Evolutionary conservation across 1,140 invertebrate genomes (phyloP), one percentile per base, ranked within the genome.

Genomic region (Zaprionus capensis): DNA sequence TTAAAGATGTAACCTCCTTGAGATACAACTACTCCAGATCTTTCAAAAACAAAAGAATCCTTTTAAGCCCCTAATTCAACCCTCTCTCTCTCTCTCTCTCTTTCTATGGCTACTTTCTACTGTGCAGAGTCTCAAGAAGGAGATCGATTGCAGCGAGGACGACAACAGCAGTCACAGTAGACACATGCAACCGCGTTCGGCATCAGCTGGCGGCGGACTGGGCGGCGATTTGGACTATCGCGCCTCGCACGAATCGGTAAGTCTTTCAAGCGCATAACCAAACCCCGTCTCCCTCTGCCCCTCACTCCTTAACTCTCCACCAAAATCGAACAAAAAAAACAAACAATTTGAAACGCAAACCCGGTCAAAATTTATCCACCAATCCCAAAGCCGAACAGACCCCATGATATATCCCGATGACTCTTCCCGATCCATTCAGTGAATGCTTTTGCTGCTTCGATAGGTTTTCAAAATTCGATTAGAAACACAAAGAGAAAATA

Each of bases 101-200:
- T 65, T 41, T 38, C 17, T 14, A 26, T 15, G 17, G 34, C 14
- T 11, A 5, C 20, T 0, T 28, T 41, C 14, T 14, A 20, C 17
- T 31, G 94, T 95, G 51, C 94, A 97, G 97, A 97, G 96, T 49
- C 93, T 97, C 83, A 97, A 97, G 92, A 97, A 97, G 94, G 97
- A 97, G 95, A 95, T 96, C 79, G 96, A 97, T 91, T 97, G 96
- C 92, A 94, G 95, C 84, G 94, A 94, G 79, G 94, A 94, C 78
- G 96, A 97, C 82, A 96, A 97, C 70, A 96, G 91, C 78, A 92
- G 84, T 73, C 85, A 88, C 82, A 92, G 91, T 61, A 87, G 91
- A 81, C 91, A 92, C 81, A 91, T 92, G 87, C 91, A 91, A 87
- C 91, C 81, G 70, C 91, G 84, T 81, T 88, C 96, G 90, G 95